Evolutionary conservation across 2,888 invertebrate species (phyloP).

Genomic region (Amphimallon solstitiale): DNA sequence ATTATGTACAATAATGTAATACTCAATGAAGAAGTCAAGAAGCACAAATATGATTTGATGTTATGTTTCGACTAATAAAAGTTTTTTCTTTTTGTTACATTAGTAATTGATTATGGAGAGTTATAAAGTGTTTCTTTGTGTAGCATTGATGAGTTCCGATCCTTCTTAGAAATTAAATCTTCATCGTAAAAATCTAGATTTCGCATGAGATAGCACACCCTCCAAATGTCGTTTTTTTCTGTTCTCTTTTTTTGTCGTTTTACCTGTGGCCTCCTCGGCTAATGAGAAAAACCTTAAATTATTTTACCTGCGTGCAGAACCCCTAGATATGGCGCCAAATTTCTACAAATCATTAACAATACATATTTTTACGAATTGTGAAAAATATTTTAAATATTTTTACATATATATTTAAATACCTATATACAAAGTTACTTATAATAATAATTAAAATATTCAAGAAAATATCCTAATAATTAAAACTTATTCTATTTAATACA

Average conservation of each 20-base stretch:
- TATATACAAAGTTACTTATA: too few species aligned
- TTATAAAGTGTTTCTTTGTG: slow-evolving; percentile 35
- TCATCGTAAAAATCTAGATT: slow-evolving; percentile 53
- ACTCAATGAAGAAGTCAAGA: neutral
- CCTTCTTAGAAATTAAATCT: slow-evolving; percentile 46
- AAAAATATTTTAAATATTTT: too few species aligned
- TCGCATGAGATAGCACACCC: slow-evolving; percentile 54
- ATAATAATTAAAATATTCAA: too few species aligned
- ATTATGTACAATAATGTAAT: too few species aligned
- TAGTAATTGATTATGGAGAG: slow-evolving; percentile 30
- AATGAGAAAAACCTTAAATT: slow-evolving; percentile 56
- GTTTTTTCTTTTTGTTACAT: slow-evolving; percentile 25
- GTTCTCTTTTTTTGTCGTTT: slow-evolving; percentile 19
- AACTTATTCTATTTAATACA: too few species aligned
- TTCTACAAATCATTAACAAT: slow-evolving; percentile 41
- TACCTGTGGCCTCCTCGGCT: slow-evolving; percentile 43
- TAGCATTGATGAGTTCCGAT: slow-evolving; percentile 35
- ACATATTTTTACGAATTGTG: neutral
- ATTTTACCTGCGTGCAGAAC: slow-evolving; percentile 51
- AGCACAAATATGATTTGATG: slow-evolving; percentile 16
- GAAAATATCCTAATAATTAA: too few species aligned
- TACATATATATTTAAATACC: too few species aligned
- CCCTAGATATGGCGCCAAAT: slow-evolving; percentile 52
- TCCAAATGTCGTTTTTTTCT: slow-evolving; percentile 49
- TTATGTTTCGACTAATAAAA: slow-evolving; percentile 22